phyloP scores from a whole-genome alignment of 2,888 invertebrate species.

The Brachypalpus laphriformis region DNA sequence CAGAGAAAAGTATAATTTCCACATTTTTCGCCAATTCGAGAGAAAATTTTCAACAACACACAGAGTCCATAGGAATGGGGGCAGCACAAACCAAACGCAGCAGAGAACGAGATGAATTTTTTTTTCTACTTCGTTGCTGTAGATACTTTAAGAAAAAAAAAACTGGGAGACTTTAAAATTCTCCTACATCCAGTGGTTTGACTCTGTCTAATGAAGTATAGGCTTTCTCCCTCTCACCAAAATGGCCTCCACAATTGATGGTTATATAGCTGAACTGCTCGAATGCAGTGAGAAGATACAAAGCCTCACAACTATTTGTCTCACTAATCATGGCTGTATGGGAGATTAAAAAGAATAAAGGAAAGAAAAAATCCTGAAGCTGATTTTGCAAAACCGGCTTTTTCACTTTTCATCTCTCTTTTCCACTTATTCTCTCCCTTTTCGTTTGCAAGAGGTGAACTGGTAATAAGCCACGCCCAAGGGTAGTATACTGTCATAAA shows the following conservation, averaged over 20 bases:
- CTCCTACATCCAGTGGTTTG: neutral
- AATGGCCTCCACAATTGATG: slow-evolving; percentile 45
- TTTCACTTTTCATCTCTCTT: slow-evolving; percentile 30
- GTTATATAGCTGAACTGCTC: neutral
- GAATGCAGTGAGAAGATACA: neutral
- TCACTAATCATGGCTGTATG: slow-evolving; percentile 60
- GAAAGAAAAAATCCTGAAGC: slow-evolving; percentile 21
- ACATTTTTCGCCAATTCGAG: slow-evolving; percentile 53
- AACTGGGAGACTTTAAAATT: slow-evolving; percentile 60
- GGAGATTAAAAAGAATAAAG: slow-evolving; percentile 27
- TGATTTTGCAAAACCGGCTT: slow-evolving; percentile 61
- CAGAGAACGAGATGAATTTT: slow-evolving; percentile 22
- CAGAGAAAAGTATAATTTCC: slow-evolving; percentile 45
- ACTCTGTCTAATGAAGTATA: slow-evolving; percentile 10
- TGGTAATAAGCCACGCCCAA: slow-evolving; percentile 52
- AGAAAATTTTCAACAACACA: slow-evolving; percentile 24
- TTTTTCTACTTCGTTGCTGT: slow-evolving; percentile 12
- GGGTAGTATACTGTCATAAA: slow-evolving; percentile 31
- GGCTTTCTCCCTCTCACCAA: slow-evolving; percentile 55
- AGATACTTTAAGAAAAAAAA: slow-evolving; percentile 64
- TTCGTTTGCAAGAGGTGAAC: neutral
- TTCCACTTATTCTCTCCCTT: neutral
- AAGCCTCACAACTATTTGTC: slow-evolving; percentile 2
- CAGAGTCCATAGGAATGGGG: slow-evolving; percentile 19
- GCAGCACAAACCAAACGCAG: slow-evolving; percentile 3